Conservation (phyloP, 2,113 vertebrate genomes). For the Cryptoleucopteryx plumbea region DNA sequence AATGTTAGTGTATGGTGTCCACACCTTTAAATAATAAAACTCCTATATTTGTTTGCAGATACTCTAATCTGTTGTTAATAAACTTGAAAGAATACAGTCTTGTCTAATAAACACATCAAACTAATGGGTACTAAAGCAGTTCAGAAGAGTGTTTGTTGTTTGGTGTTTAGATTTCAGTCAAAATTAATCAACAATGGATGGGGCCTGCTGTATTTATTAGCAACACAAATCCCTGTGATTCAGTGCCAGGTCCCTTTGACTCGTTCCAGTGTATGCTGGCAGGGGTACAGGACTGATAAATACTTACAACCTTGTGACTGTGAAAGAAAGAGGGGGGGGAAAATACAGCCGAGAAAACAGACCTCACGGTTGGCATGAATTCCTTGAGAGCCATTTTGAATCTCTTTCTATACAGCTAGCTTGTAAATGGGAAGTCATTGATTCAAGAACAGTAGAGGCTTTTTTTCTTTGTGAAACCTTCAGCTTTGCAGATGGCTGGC, state of each 20-base stretch:
- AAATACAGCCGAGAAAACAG: constrained; percentile 57
- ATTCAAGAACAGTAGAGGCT: constrained; percentile 71
- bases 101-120: constrained; percentile 80
- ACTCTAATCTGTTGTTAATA: constrained; percentile 79
- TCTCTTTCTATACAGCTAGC: constrained; percentile 45
- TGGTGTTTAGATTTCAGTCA: constrained; percentile 79
- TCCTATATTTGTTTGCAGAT: constrained; percentile 70
- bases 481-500: constrained; percentile 73
- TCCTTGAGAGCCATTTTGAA: constrained; percentile 78
- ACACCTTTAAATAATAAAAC: constrained; percentile 59
- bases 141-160: constrained; percentile 75
- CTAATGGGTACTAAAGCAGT: constrained; percentile 70
- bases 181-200: constrained; percentile 78
- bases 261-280: constrained; percentile 70
- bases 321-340: constrained; percentile 37
- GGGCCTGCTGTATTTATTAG: constrained; percentile 76
- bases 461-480: constrained; percentile 69
- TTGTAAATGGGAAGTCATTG: constrained; percentile 73
- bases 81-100: constrained; percentile 75
- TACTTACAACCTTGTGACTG: constrained; percentile 70
- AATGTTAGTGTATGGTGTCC: constrained; percentile 14
- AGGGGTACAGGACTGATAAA: constrained; percentile 73
- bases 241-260: constrained; percentile 73
- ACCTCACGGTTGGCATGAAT: constrained; percentile 66
- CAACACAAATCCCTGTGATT: constrained; percentile 74